Evolutionary conservation across 1,140 invertebrate species (phyloP).

Genomic region (Macrotrachela quadricornifera): DNA sequence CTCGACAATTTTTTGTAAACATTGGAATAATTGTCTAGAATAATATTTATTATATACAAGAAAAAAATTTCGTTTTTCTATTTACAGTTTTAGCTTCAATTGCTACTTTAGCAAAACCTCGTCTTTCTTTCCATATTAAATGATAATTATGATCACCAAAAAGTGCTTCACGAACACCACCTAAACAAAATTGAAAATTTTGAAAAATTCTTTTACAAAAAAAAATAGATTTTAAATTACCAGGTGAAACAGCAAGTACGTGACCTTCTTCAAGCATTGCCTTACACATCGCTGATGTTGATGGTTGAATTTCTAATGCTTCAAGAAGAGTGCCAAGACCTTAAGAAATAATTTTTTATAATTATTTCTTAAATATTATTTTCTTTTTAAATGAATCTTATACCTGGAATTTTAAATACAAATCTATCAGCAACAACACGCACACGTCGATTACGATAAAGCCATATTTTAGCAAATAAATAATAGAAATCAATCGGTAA

Average conservation of each 20-base stretch:
- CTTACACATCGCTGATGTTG: slow-evolving; percentile 70
- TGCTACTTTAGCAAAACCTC: slow-evolving; percentile 91
- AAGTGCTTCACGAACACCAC: slow-evolving; percentile 85
- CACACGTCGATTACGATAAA: slow-evolving; percentile 58
- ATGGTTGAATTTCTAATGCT: slow-evolving; percentile 71
- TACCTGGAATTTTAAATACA: slow-evolving; percentile 79
- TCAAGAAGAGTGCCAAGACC: slow-evolving; percentile 51
- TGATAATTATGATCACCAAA: slow-evolving; percentile 64
- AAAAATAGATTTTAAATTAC: slow-evolving; percentile 8
- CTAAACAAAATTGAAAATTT: slow-evolving; percentile 23
- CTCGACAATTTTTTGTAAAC: slow-evolving; percentile 83
- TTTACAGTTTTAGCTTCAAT: slow-evolving; percentile 69
- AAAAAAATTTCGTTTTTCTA: slow-evolving; percentile 12
- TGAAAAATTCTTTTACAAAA: background rate
- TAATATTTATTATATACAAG: background rate
- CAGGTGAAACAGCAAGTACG: slow-evolving; percentile 72
- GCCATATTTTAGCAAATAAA: slow-evolving; percentile 57
- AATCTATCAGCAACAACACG: slow-evolving; percentile 82
- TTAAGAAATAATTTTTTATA: slow-evolving; percentile 10
- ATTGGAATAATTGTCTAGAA: slow-evolving; percentile 67
- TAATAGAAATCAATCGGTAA: slow-evolving; percentile 93
- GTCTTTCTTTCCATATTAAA: slow-evolving; percentile 72
- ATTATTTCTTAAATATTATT: slow-evolving; percentile 9
- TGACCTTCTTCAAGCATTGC: slow-evolving; percentile 63
- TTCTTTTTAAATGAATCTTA: background rate